phyloP scores from a whole-genome alignment of 2,888 invertebrate species.

The Philereme transversata region DNA sequence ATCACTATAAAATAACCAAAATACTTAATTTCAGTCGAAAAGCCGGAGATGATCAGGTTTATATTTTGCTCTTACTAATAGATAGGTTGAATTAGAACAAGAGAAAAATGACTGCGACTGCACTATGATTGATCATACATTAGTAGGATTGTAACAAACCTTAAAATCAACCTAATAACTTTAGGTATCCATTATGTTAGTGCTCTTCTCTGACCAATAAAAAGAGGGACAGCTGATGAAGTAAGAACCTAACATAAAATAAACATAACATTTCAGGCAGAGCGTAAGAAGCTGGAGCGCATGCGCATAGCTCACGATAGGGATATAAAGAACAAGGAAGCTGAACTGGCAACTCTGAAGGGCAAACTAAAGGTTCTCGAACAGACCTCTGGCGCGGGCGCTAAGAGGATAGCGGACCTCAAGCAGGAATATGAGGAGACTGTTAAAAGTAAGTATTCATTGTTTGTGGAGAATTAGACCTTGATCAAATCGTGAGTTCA shows the following conservation, averaged over 20 bases:
- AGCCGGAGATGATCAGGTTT: no score
- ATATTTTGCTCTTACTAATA: no score
- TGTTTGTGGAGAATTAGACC: no score
- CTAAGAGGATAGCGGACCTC: slow-evolving; percentile 86
- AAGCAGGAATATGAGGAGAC: slow-evolving; percentile 87
- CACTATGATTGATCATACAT: no score
- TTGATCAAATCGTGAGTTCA: no score
- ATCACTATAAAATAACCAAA: no score
- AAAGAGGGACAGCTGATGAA: background rate
- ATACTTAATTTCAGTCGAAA: no score
- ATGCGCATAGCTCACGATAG: slow-evolving; percentile 88
- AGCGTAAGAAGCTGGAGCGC: slow-evolving; percentile 87
- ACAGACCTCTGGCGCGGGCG: slow-evolving; percentile 84
- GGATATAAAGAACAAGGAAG: slow-evolving; percentile 90
- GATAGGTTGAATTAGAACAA: no score
- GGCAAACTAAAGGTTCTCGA: slow-evolving; percentile 88
- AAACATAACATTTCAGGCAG: slow-evolving; percentile 67
- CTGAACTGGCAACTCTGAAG: slow-evolving; percentile 90
- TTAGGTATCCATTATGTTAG: background rate
- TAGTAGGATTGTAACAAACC: no score
- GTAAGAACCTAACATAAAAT: background rate
- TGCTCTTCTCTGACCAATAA: background rate
- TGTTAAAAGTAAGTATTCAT: slow-evolving; percentile 85
- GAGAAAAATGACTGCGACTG: no score
- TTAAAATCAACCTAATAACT: background rate